A percentile compares a stretch with the other conserved stretches of the same genome.
Conservation (phyloP, 92 coral and sea anemone species). For the Epizoanthus stellaris region DNA sequence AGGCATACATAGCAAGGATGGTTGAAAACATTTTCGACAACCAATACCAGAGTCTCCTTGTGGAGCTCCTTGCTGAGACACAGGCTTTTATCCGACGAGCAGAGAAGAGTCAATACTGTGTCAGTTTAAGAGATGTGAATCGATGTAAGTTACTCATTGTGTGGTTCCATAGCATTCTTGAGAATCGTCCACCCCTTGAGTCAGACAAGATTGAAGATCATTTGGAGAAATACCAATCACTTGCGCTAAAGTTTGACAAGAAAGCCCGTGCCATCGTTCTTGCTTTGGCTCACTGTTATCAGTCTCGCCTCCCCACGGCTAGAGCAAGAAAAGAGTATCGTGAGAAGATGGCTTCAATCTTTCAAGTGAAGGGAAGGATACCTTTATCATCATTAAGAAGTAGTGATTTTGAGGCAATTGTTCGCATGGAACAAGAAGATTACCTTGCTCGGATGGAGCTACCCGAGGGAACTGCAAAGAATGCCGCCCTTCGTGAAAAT, state of each 20-base stretch:
- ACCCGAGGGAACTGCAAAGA: slow-evolving; percentile 94
- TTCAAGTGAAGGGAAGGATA: slow-evolving; percentile 39
- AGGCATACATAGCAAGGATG: slow-evolving; percentile 93
- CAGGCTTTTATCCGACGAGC: slow-evolving; percentile 78
- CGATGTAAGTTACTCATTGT: slow-evolving; percentile 77
- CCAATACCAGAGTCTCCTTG: slow-evolving; percentile 52
- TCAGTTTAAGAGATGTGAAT: slow-evolving; percentile 89
- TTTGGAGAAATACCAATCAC: slow-evolving; percentile 26
- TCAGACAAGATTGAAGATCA: slow-evolving; percentile 15
- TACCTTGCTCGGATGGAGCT: slow-evolving; percentile 96
- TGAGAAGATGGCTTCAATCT: slow-evolving; percentile 52
- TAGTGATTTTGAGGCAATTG: slow-evolving; percentile 75
- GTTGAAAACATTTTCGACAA: slow-evolving; percentile 71
- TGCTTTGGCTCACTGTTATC: slow-evolving; percentile 94
- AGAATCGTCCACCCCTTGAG: slow-evolving; percentile 44
- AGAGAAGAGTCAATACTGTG: slow-evolving; percentile 83
- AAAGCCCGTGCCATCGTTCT: slow-evolving; percentile 67
- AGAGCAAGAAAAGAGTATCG: slow-evolving; percentile 70
- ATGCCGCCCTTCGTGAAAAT: slow-evolving; percentile 97
- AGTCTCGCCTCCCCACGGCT: slow-evolving; percentile 83
- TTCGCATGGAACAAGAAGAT: slow-evolving; percentile 94
- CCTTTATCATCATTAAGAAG: neutral
- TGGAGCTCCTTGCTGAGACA: slow-evolving; percentile 75
- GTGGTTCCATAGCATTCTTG: slow-evolving; percentile 75
- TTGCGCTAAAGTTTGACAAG: slow-evolving; percentile 8